Evolutionary conservation across 1,140 invertebrate genomes (phyloP), one percentile per base, ranked within the genome.

Genomic region (Procambarus virginalis): DNA sequence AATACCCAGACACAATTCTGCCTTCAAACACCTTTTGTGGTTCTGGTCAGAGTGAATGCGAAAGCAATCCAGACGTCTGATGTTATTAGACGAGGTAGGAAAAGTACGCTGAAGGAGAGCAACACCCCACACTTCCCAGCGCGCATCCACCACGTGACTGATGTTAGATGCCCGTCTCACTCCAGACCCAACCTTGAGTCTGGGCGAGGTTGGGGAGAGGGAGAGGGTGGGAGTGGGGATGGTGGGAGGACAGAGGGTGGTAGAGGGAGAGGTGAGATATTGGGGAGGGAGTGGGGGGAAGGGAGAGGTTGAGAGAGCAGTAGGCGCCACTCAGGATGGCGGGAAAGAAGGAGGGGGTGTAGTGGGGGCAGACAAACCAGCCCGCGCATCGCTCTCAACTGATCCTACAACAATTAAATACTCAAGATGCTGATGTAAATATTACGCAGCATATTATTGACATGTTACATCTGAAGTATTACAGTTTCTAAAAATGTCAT

Each of bases 141-240:
- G 68, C n/a, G 22, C 68, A 73, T 22, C 68, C 68, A 73, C 68
- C 68, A 73, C 68, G 68, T 73, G 68, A 73, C 68, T 73, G 68
- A 68, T 17, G 64, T 68, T 68, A 20, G 64, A 73, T 73, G 68
- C 68, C 68, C 68, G 68, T 73, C 68, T 20, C n/a, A 1, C n/a
- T 73, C 68, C 68, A 73, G 68, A 73, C 68, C 64, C 12, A 17
- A 17, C 64, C 68, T 64, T 64, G 60, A 73, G 68, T 73, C 68
- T 73, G 4, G 68, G 5, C 68, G 20, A 8, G 14, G n/a, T 17
- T 10, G 64, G 9, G 60, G 60, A 64, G 9, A 17, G 17, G 60
- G 60, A 17, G 60, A 5, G 64, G 20, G 64, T 10, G 64, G 14
- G 60, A 68, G 3, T n/a, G 20, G 2, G 12, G n/a, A 20, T 10